phyloP scores from a whole-genome alignment of 2,888 invertebrate species.

The Nomada flava region DNA sequence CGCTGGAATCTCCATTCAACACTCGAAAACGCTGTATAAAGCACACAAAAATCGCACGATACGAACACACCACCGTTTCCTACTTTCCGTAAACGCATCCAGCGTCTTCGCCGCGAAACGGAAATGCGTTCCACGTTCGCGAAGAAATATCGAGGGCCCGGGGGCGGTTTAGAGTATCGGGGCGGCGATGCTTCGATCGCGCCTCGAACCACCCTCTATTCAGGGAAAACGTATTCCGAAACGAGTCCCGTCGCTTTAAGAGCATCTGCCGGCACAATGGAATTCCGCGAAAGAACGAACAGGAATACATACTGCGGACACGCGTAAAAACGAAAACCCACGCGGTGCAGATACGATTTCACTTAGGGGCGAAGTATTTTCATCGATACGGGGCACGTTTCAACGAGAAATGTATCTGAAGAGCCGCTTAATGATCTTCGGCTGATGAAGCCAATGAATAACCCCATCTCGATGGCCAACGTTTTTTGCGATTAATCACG shows the following conservation, averaged over 20 bases:
- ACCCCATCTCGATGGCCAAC: conserved; percentile 13
- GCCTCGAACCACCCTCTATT: conserved; percentile 19
- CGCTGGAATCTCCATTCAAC: background rate
- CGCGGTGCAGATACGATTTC: conserved; percentile 19
- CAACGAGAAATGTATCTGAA: conserved; percentile 4
- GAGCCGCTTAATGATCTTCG: conserved; percentile 28
- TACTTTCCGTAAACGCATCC: background rate
- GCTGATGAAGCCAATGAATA: conserved; percentile 29
- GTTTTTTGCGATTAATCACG: conserved; percentile 9
- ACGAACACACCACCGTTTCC: background rate
- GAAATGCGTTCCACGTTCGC: conserved; percentile 19
- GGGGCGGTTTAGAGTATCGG: conserved; percentile 4
- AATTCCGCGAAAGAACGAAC: conserved; percentile 59
- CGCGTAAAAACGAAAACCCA: conserved; percentile 24
- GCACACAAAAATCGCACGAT: background rate
- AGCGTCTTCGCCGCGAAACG: background rate
- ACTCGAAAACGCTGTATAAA: background rate
- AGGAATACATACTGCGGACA: conserved; percentile 29
- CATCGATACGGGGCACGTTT: conserved; percentile 25
- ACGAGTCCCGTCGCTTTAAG: conserved; percentile 51
- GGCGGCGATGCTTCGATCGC: conserved; percentile 33
- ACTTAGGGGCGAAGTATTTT: conserved; percentile 40
- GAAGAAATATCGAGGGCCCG: conserved; percentile 11
- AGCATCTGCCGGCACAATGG: conserved; percentile 57
- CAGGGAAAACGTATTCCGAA: conserved; percentile 39